Percentiles rank a stretch among this genome's conserved stretches.
These are phyloP conservation scores for Lutraria lutraria DNA, from an alignment of 2,888 invertebrate genomes.

Conservation along the genomic window DNA sequence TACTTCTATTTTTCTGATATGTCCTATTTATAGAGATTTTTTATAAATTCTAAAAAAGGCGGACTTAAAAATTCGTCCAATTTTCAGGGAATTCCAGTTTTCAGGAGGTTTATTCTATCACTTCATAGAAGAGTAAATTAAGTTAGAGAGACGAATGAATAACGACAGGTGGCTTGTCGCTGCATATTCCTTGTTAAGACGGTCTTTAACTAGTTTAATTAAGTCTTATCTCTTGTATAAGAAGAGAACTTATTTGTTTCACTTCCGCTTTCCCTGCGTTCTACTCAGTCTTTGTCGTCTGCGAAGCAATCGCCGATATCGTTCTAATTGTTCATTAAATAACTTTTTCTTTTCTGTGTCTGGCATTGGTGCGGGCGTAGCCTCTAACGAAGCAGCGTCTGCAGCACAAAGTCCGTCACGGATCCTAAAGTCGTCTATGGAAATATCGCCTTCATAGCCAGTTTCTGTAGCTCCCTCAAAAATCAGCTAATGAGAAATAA, in stretches of 20 bases:
- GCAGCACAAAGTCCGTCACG: slow-evolving; percentile 79
- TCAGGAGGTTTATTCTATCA: no score
- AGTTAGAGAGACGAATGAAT: background rate
- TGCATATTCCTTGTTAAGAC: background rate
- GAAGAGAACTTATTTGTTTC: background rate
- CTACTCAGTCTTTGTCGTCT: slow-evolving; percentile 54
- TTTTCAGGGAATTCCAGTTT: no score
- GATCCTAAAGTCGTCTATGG: slow-evolving; percentile 84
- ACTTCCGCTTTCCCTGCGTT: background rate
- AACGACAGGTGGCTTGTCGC: background rate
- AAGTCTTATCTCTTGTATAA: background rate
- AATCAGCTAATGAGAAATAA: slow-evolving; percentile 76
- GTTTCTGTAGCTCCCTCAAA: slow-evolving; percentile 82
- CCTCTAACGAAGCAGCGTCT: slow-evolving; percentile 64
- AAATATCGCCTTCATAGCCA: slow-evolving; percentile 84
- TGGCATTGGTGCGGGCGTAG: slow-evolving; percentile 49
- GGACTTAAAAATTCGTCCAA: no score
- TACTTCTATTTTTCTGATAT: no score
- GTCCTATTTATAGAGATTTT: no score
- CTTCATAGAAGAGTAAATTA: no score
- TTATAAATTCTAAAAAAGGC: no score
- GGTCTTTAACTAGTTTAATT: background rate
- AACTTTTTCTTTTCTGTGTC: slow-evolving; percentile 27
- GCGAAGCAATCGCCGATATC: slow-evolving; percentile 57
- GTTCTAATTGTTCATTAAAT: slow-evolving; percentile 60